Evolutionary conservation across 2,888 invertebrate species (phyloP).

Genomic region (Drosophila meridionalis): DNA sequence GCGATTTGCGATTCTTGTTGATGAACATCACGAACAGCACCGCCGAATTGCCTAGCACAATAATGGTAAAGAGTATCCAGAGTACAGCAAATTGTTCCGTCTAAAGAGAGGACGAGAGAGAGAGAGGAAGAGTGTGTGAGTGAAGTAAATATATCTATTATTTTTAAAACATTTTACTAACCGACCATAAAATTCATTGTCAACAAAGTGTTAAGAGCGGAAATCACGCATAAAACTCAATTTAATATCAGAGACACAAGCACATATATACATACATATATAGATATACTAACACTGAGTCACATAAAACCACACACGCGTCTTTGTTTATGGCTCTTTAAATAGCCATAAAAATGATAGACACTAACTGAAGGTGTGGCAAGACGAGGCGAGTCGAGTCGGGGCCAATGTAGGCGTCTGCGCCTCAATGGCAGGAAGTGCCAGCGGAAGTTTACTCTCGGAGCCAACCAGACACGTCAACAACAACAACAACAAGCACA

Average conservation of each 20-base stretch:
- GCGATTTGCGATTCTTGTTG: constrained; percentile 93
- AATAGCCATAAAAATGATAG: constrained; percentile 76
- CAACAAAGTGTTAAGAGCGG: constrained; percentile 75
- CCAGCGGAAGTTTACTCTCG: constrained; percentile 67
- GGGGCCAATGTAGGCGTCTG: constrained; percentile 43
- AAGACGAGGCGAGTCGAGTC: constrained; percentile 6
- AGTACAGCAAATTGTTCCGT: constrained; percentile 94
- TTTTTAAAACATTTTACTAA: constrained; percentile 53
- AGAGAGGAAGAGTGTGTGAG: constrained; percentile 12
- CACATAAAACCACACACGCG: constrained; percentile 35
- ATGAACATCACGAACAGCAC: constrained; percentile 94
- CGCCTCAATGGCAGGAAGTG: constrained; percentile 63
- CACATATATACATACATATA: constrained; percentile 15
- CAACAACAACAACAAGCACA: constrained; percentile 43
- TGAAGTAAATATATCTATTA: constrained; percentile 15
- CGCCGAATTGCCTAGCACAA: constrained; percentile 94
- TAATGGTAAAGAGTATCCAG: constrained; percentile 93
- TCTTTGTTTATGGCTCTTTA: constrained; percentile 66
- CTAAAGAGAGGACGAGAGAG: constrained; percentile 86
- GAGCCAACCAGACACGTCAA: constrained; percentile 51
- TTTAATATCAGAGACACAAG: constrained; percentile 56
- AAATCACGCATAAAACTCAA: constrained; percentile 78
- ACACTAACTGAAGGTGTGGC: constrained; percentile 44
- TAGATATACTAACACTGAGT: constrained; percentile 10
- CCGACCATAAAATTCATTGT: constrained; percentile 61